Conservation (phyloP, 1,140 invertebrate species). For the Zaprionus africanus region DNA sequence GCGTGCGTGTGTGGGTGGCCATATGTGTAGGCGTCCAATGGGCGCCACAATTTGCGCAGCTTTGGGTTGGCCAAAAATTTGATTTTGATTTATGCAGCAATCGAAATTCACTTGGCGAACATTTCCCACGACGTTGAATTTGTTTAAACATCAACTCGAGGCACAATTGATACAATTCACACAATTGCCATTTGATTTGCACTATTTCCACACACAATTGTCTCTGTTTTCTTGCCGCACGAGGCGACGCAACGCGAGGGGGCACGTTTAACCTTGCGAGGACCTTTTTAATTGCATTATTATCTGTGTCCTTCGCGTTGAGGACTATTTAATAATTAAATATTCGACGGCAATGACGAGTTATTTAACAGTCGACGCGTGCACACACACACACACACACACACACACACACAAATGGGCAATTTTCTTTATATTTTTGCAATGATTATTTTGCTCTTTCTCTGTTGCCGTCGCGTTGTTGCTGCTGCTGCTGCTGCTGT, state of each 20-base stretch:
- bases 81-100: conserved; percentile 33
- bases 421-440: conserved; percentile 1
- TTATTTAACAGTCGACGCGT: conserved; percentile 23
- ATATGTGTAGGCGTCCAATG: conserved; percentile 55
- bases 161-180: not conserved
- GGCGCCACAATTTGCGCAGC: conserved; percentile 73
- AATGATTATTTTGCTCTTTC: conserved; percentile 17
- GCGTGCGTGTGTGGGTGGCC: conserved; percentile 43
- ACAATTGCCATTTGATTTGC: not conserved
- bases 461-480: conserved; percentile 8
- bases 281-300: conserved; percentile 18
- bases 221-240: not conserved
- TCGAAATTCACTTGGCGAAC: not conserved
- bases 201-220: not conserved
- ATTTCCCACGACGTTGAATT: not conserved
- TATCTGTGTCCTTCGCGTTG: conserved; percentile 21
- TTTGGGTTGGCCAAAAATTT: conserved; percentile 46
- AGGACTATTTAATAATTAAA: conserved; percentile 20
- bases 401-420: not conserved
- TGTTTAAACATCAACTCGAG: not conserved
- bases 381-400: conserved; percentile 21
- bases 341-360: conserved; percentile 31
- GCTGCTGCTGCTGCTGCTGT: not conserved
- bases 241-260: not conserved
- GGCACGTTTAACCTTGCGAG: conserved; percentile 12